These are phyloP conservation scores for Neodon shergylaensis DNA, from an alignment of 2,113 vertebrate genomes.

Conservation along the genomic window DNA sequence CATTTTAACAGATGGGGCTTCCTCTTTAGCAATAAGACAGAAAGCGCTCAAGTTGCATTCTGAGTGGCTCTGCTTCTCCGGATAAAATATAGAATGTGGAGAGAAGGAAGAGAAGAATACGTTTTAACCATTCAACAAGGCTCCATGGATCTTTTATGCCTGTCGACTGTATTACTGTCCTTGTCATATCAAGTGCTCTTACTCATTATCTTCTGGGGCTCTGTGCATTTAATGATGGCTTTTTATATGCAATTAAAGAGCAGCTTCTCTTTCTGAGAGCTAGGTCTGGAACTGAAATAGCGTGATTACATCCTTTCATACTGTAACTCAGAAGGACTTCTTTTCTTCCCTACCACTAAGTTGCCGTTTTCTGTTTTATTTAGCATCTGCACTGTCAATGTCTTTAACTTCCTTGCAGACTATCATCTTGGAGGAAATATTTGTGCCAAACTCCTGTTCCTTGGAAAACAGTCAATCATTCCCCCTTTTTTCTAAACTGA, in stretches of 20 bases:
- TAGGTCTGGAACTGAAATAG: neutral
- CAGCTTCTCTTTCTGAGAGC: neutral
- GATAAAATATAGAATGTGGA: neutral
- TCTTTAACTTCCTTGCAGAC: neutral
- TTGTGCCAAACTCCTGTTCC: neutral
- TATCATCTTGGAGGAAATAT: neutral
- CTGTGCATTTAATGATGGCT: neutral
- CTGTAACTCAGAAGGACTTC: neutral
- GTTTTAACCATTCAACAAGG: neutral
- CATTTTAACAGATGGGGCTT: constrained; percentile 59
- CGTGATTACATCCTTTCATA: neutral
- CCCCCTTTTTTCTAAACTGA: neutral
- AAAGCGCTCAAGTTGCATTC: neutral
- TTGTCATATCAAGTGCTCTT: neutral
- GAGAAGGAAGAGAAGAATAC: neutral
- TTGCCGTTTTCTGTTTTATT: constrained; percentile 19
- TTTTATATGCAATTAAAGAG: neutral
- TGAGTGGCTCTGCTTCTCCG: constrained; percentile 12
- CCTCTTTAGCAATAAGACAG: neutral
- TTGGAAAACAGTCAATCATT: neutral
- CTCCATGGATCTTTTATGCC: neutral
- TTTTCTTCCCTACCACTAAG: neutral
- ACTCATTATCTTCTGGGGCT: neutral
- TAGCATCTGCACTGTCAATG: neutral
- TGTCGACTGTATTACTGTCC: neutral